phyloP scores from a whole-genome alignment of 2,113 vertebrate genomes.

The Reinhardtius hippoglossoides region DNA sequence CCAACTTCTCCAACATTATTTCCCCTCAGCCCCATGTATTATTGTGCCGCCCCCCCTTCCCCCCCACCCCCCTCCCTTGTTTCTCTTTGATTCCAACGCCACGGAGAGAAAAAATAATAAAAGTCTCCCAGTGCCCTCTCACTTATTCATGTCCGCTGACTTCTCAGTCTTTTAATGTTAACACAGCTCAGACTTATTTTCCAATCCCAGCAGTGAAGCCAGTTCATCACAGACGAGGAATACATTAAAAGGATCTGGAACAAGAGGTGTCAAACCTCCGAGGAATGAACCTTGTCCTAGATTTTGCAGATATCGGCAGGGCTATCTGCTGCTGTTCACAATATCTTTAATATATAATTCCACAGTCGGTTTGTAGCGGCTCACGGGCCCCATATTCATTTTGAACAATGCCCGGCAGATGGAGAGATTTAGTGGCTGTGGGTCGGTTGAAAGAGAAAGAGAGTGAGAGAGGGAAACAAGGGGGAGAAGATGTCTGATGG shows the following conservation, averaged over 20 bases:
- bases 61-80: neutral
- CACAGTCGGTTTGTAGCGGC: constrained; percentile 27
- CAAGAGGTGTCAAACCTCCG: constrained; percentile 62
- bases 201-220: constrained; percentile 24
- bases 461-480: neutral
- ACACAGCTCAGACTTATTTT: constrained; percentile 46
- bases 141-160: constrained; percentile 49
- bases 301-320: constrained; percentile 43
- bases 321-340: constrained; percentile 32
- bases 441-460: neutral
- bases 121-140: constrained; percentile 25
- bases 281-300: constrained; percentile 54
- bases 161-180: constrained; percentile 43
- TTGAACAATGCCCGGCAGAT: constrained; percentile 49
- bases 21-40: constrained; percentile 56
- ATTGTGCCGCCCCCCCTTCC: constrained; percentile 14
- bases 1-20: constrained; percentile 71
- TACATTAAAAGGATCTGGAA: constrained; percentile 59
- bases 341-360: constrained; percentile 51
- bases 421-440: constrained; percentile 20
- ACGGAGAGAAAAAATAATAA: neutral
- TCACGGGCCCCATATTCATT: constrained; percentile 47
- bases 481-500: constrained; percentile 8
- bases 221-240: constrained; percentile 44
- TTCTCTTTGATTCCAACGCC: constrained; percentile 36